phyloP scores from a whole-genome alignment of 2,888 invertebrate genomes.

The Piscicola geometra region DNA sequence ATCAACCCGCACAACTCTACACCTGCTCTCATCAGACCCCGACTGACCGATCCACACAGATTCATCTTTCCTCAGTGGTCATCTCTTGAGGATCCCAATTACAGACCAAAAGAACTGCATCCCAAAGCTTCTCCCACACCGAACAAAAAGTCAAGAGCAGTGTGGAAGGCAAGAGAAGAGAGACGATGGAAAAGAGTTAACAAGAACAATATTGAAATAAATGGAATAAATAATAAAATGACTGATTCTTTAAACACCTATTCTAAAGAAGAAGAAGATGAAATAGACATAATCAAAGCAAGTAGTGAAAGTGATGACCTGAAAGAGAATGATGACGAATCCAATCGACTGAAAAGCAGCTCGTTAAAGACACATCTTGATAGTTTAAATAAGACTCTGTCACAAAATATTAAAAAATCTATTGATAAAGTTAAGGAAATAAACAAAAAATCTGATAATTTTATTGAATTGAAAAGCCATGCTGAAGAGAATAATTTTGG shows the following conservation, averaged over 20 bases:
- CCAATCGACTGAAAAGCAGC: too few relatives aligned
- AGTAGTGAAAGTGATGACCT: conserved; percentile 8
- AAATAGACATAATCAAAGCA: neutral
- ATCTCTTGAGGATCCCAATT: conserved; percentile 24
- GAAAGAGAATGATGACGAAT: neutral
- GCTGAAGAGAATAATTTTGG: neutral
- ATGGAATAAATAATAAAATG: neutral
- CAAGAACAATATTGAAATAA: neutral
- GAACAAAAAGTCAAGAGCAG: neutral
- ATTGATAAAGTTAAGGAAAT: too few relatives aligned
- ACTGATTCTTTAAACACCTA: neutral
- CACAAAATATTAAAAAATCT: too few relatives aligned
- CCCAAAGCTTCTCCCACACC: neutral
- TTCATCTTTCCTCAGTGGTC: conserved; percentile 31
- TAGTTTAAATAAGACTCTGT: too few relatives aligned
- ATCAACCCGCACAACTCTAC: neutral
- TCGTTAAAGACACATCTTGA: too few relatives aligned
- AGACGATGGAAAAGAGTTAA: conserved; percentile 28
- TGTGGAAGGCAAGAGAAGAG: conserved; percentile 33
- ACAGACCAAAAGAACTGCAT: neutral
- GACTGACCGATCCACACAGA: neutral
- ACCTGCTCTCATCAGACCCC: neutral
- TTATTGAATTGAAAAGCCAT: too few relatives aligned
- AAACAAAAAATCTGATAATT: too few relatives aligned
- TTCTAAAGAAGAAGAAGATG: conserved; percentile 4